Evolutionary conservation across 2,113 vertebrate genomes (phyloP), one percentile per base, ranked within the genome.

Genomic region (Brevimyrus niger): DNA sequence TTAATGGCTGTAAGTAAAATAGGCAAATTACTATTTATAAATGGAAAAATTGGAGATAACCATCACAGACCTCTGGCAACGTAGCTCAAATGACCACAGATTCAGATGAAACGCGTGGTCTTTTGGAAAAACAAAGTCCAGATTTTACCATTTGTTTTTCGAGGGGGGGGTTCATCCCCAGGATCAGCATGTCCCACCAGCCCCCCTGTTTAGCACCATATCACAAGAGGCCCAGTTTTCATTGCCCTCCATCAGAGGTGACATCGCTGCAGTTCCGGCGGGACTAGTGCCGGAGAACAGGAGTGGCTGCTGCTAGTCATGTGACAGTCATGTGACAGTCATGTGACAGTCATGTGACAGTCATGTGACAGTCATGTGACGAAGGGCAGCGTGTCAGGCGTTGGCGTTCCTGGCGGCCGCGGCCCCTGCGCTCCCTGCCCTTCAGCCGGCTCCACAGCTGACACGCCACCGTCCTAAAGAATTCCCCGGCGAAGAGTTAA

Each of bases 391-490:
- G 50, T 51, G 50, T 83, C 3, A 84, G 1, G 11, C 17, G 19
- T 84, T 15, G 10, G 23, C 2, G 13, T 31, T 50, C 3, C 88
- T 55, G 17, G n/a, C 50, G 11, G 31, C 21, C 2, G 4, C 23
- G 7, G 23, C 3, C 42, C 76, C 19, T 84, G 48, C 42, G 15
- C 35, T 46, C 44, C 38, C 84, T 89, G 1, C 23, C 31, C 44
- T 84, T 61, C 73, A 31, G 17, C 76, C 99, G 94, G 90, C 94
- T 96, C 96, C 99, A 99, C 83, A 99, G 97, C 0, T 98, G 96
- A 94, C 99, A 99, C 3, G 97, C 99, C 94, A 98, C 99, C 94
- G 99, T 99, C 89, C 97, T 96, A 92, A 99, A 99, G 4, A 97
- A 11, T 27, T 69, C 97, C 88, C 95, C 95, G 50, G 95, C 96